phyloP scores from a whole-genome alignment of 2,888 invertebrate genomes.

The Pimpla rufipes region DNA sequence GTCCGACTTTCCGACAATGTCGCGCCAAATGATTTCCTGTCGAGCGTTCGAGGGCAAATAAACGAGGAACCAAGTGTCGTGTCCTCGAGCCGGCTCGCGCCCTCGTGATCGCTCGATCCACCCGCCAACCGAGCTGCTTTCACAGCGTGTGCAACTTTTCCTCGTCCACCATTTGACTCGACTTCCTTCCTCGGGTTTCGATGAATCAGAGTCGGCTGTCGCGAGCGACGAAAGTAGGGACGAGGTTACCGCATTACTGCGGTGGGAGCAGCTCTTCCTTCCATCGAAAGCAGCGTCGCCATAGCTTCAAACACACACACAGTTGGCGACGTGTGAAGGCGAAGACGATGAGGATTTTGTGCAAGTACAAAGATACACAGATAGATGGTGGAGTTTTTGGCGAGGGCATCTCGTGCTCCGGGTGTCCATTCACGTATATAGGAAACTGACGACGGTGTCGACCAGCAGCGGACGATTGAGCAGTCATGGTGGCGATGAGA shows the following conservation, averaged over 20 bases:
- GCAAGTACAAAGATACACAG: conserved; percentile 7
- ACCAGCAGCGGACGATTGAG: conserved; percentile 38
- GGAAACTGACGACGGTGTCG: not conserved
- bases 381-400: conserved; percentile 32
- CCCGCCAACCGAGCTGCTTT: conserved; percentile 13
- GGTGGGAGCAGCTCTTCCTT: not conserved
- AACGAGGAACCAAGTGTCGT: conserved; percentile 23
- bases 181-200: conserved; percentile 32
- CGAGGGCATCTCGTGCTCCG: conserved; percentile 30
- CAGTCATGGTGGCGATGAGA: conserved; percentile 11
- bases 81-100: conserved; percentile 42
- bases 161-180: conserved; percentile 4
- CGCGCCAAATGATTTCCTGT: conserved; percentile 75
- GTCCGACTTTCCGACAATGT: conserved; percentile 72
- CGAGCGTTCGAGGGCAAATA: conserved; percentile 56
- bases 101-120: conserved; percentile 50
- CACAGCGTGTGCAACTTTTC: not conserved
- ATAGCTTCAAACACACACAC: too few species aligned
- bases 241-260: conserved; percentile 33
- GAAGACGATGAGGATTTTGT: conserved; percentile 29
- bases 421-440: conserved; percentile 31
- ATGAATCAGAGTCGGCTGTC: conserved; percentile 18
- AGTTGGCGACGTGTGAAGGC: not conserved
- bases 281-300: not conserved
- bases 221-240: conserved; percentile 41